These are phyloP conservation scores for Sebastes jordani DNA, from an alignment of 2,797 vertebrate species.

Conservation along the genomic window DNA sequence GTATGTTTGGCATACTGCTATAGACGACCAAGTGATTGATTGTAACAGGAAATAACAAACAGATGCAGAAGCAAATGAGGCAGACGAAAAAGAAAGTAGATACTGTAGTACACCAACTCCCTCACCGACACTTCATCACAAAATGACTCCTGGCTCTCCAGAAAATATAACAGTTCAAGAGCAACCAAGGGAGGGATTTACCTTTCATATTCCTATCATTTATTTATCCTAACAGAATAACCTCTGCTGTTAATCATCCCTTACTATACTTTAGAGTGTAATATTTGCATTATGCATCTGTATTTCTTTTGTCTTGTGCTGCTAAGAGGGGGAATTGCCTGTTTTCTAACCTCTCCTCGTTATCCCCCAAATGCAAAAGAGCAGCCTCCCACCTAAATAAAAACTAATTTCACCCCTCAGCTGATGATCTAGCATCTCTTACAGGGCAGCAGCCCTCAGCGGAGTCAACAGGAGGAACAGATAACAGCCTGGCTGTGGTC, in stretches of 20 bases:
- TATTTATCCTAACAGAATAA: neutral
- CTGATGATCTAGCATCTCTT: slow-evolving; percentile 39
- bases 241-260: slow-evolving; percentile 1
- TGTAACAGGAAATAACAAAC: neutral
- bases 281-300: neutral
- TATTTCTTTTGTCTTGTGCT: neutral
- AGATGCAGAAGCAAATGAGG: neutral
- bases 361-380: slow-evolving; percentile 7
- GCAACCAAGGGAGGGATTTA: neutral
- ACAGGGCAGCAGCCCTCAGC: slow-evolving; percentile 16
- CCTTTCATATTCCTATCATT: neutral
- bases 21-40: neutral
- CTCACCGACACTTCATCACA: neutral
- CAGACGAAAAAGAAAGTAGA: neutral
- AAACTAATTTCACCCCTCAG: slow-evolving; percentile 23
- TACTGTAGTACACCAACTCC: neutral
- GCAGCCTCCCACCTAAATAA: slow-evolving; percentile 12
- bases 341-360: neutral
- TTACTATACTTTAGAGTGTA: neutral
- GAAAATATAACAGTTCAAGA: neutral
- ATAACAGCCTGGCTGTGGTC: slow-evolving; percentile 45
- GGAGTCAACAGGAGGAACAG: slow-evolving; percentile 35
- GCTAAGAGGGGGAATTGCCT: neutral
- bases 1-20: neutral
- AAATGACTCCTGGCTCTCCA: neutral